Evolutionary conservation across 1,140 invertebrate genomes (phyloP).

Genomic region (Potamilus streckersoni): DNA sequence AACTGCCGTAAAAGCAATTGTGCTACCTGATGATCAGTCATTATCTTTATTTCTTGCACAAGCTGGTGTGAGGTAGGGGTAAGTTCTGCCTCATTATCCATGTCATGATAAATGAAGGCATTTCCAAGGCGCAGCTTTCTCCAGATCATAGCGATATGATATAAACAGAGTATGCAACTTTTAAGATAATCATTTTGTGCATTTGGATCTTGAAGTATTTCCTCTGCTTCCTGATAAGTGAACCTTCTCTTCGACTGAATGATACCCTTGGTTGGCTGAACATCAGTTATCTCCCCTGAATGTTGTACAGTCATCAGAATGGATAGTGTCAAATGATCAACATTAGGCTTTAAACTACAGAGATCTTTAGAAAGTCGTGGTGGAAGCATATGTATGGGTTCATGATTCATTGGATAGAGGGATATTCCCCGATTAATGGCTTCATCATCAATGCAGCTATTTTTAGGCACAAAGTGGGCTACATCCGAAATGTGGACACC

Average conservation of each 20-base stretch:
- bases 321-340: conserved; percentile 59
- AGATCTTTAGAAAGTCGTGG: conserved; percentile 60
- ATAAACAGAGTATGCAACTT: conserved; percentile 52
- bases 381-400: conserved; percentile 66
- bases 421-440: conserved; percentile 51
- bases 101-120: conserved; percentile 42
- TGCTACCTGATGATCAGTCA: conserved; percentile 54
- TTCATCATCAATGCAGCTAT: conserved; percentile 55
- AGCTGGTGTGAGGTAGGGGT: conserved; percentile 41
- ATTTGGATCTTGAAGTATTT: conserved; percentile 44
- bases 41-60: conserved; percentile 54
- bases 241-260: conserved; percentile 53
- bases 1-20: conserved; percentile 42
- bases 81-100: conserved; percentile 26
- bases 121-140: conserved; percentile 51
- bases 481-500: conserved; percentile 66
- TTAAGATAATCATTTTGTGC: conserved; percentile 49
- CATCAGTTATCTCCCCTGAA: conserved; percentile 42
- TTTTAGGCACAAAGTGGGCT: conserved; percentile 53
- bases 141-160: conserved; percentile 48
- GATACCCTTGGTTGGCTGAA: conserved; percentile 37
- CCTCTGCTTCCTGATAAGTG: conserved; percentile 48
- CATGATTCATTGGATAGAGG: conserved; percentile 39
- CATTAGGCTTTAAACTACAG: conserved; percentile 63
- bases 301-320: conserved; percentile 52